phyloP scores from a whole-genome alignment of 2,888 invertebrate species.

The Scaptodrosophila latifasciaeformis region DNA sequence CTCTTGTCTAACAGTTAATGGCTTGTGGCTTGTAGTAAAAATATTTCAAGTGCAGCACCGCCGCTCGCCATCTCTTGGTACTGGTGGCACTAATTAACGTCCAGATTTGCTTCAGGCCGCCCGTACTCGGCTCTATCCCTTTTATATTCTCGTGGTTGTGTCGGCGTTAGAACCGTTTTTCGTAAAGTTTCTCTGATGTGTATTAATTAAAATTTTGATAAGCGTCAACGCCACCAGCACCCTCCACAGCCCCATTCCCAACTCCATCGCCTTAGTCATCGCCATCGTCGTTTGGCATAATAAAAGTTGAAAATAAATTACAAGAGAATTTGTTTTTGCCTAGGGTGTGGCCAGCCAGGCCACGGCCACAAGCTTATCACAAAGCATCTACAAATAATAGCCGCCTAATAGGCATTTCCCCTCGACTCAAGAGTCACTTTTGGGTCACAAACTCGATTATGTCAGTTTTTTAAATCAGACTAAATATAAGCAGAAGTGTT shows the following conservation, averaged over 20 bases:
- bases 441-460: no score
- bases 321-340: no score
- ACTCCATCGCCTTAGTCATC: constrained; percentile 2
- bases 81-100: constrained; percentile 64
- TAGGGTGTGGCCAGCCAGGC: no score
- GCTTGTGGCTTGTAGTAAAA: constrained; percentile 44
- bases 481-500: no score
- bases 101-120: constrained; percentile 47
- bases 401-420: no score
- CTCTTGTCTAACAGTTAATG: constrained; percentile 51
- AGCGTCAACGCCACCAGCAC: constrained; percentile 35
- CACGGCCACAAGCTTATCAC: no score
- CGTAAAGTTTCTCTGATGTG: constrained; percentile 63
- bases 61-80: constrained; percentile 15
- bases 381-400: no score
- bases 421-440: no score
- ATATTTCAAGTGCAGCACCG: constrained; percentile 5
- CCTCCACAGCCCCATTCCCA: constrained; percentile 16
- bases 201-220: constrained; percentile 68
- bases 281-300: constrained; percentile 14
- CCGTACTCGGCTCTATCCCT: neutral
- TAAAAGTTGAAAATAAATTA: neutral
- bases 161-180: constrained; percentile 52
- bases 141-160: constrained; percentile 8
- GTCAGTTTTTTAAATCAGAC: no score